A percentile compares a stretch with the other conserved stretches of the same genome.
Conservation (phyloP, 2,888 invertebrate genomes). For the Glyphotaelius pellucidus region DNA sequence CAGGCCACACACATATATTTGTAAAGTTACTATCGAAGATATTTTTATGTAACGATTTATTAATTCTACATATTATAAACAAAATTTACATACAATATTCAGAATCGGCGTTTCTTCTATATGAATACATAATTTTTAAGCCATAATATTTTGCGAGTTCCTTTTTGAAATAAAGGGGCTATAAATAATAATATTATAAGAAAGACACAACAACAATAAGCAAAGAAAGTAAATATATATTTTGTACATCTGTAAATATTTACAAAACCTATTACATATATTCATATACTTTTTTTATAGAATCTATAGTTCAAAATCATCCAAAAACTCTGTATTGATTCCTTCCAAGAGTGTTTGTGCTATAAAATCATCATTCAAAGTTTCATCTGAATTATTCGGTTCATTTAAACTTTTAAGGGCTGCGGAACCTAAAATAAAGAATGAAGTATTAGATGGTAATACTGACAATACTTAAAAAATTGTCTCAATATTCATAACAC, state of each 20-base stretch:
- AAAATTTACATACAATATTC: too few relatives aligned
- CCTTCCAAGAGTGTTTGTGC: constrained; percentile 57
- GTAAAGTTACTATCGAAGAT: too few relatives aligned
- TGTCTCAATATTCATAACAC: not conserved
- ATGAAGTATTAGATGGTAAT: not conserved
- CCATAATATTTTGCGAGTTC: not conserved
- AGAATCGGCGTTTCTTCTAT: too few relatives aligned
- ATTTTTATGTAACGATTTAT: too few relatives aligned
- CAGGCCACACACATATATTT: too few relatives aligned
- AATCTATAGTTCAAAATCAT: constrained; percentile 54
- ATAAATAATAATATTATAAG: not conserved
- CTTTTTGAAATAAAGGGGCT: not conserved
- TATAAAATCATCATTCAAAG: constrained; percentile 44
- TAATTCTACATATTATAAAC: too few relatives aligned
- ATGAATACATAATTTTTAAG: too few relatives aligned
- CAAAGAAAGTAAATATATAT: not conserved
- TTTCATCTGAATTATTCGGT: not conserved
- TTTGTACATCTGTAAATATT: not conserved
- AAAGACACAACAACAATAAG: not conserved
- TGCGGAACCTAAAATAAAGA: not conserved
- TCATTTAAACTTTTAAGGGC: not conserved
- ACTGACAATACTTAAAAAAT: not conserved
- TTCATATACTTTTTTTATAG: not conserved
- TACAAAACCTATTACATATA: not conserved
- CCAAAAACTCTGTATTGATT: constrained; percentile 52